A percentile compares a stretch with the other conserved stretches of the same genome.
Evolutionary conservation across 2,797 vertebrate genomes (phyloP).

Genomic region (Myotis daubentonii): DNA sequence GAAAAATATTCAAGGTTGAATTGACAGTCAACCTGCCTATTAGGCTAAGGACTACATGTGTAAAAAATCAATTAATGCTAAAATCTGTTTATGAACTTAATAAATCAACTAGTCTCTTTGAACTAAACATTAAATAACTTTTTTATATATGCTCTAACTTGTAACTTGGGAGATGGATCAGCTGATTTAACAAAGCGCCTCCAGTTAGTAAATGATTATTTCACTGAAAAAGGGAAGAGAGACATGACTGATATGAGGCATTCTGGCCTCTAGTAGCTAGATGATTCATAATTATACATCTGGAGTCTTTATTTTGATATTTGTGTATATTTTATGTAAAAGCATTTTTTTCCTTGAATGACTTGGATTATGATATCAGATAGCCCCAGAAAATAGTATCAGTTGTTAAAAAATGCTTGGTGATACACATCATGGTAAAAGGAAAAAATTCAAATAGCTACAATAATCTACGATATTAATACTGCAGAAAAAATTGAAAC

Average conservation of each 20-base stretch:
- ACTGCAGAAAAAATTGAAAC: not conserved
- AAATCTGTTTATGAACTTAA: conserved; percentile 46
- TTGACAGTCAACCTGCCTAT: not conserved
- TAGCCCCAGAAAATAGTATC: conserved; percentile 16
- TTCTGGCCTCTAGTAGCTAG: not conserved
- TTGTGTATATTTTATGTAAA: conserved; percentile 61
- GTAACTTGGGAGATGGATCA: conserved; percentile 39
- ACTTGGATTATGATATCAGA: conserved; percentile 48
- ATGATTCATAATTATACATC: conserved; percentile 47
- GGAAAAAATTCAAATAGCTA: conserved; percentile 55
- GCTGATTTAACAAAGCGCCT: conserved; percentile 20
- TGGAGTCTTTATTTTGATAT: conserved; percentile 60
- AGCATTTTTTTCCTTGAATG: conserved; percentile 60
- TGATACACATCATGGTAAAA: not conserved
- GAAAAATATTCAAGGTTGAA: conserved; percentile 5
- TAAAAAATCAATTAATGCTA: not conserved
- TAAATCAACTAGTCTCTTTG: conserved; percentile 3
- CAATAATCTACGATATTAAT: not conserved
- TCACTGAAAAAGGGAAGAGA: conserved; percentile 37
- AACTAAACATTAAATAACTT: conserved; percentile 43
- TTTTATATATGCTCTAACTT: not conserved
- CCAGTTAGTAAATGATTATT: conserved; percentile 36
- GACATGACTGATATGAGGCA: not conserved
- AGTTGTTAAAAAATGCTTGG: conserved; percentile 45
- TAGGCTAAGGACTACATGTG: not conserved